Conservation (phyloP, 2,888 invertebrate genomes). For the Physocephala rufipes region DNA sequence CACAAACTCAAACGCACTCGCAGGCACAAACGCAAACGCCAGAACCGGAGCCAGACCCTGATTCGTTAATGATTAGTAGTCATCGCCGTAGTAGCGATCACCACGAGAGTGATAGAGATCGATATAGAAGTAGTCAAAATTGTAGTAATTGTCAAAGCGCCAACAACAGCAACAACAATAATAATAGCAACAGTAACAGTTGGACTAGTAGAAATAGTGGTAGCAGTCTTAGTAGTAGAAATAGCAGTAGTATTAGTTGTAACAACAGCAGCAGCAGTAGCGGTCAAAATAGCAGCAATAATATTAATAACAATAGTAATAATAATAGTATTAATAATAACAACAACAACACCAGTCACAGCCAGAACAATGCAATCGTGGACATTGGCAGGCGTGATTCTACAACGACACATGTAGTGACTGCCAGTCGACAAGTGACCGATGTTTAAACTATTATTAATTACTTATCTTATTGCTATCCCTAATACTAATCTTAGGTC, state of each 20-base stretch:
- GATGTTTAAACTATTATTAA: constrained; percentile 56
- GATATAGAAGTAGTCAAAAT: constrained; percentile 41
- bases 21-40: constrained; percentile 24
- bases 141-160: constrained; percentile 43
- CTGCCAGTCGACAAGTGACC: constrained; percentile 64
- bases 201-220: constrained; percentile 43
- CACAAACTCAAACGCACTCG: constrained; percentile 32
- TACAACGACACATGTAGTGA: constrained; percentile 51
- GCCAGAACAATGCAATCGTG: background rate
- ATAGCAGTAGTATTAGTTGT: constrained; percentile 39
- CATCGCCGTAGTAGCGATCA: constrained; percentile 50
- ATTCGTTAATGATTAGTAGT: constrained; percentile 41
- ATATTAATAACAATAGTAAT: constrained; percentile 33
- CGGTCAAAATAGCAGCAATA: constrained; percentile 53
- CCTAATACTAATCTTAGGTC: background rate
- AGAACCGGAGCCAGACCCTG: constrained; percentile 18
- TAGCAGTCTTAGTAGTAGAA: constrained; percentile 48
- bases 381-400: constrained; percentile 48
- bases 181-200: constrained; percentile 42
- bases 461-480: background rate
- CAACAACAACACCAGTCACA: constrained; percentile 40
- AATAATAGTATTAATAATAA: constrained; percentile 25
- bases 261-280: constrained; percentile 38
- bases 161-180: constrained; percentile 46
- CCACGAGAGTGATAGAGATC: constrained; percentile 17